Base-by-base conservation (phyloP, 1,140 invertebrate species). In the Procambarus clarkii region DNA sequence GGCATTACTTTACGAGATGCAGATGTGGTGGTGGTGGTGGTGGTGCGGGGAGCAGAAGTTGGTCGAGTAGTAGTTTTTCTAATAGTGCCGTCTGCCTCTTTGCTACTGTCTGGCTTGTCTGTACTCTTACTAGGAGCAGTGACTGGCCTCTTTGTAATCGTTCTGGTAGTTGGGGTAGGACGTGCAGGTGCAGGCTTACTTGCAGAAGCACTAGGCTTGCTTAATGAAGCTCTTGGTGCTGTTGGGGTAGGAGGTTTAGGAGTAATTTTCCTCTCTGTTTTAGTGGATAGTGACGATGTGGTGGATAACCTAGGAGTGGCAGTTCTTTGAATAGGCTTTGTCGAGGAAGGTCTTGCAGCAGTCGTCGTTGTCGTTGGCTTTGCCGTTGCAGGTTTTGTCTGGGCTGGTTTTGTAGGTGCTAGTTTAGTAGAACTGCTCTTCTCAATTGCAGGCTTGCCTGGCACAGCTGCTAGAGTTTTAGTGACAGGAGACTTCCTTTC, bases 1-100 rank as follows among this genome's bases (percentile, higher is more conserved):
- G 89, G 48, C 24, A 80, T 7, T 76, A 76, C 74, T 21, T 71
- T 91, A n/a, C 89, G 89, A 79, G 89, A 18, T 24, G 87, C 78
- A 81, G 93, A 86, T 24, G 92, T 86, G 7, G 92, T 64, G 18
- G 89, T 50, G 46, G 92, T 21, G 18, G 92, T 64, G 11, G 89
- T 50, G 46, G 92, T 21, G 18, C 87, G 77, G 0, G 60, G 4
- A 79, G 82, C 44, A 46, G 91, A 80, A 50, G 54, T 18, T 9
- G 92, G 18, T 74, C 80, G 48, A 21, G 91, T n/a, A 2, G 60
- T 24, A 46, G 87, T 44, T 24, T 76, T 89, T 82, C 50, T 60
- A 4, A 80, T 58, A n/a, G 82, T 85, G 34, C 89, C 89, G 71
- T 91, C 85, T 44, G 85, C 74, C 50, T 78, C 74, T 69, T 78